phyloP scores from a whole-genome alignment of 2,888 invertebrate genomes.

The Zootermopsis nevadensis region DNA sequence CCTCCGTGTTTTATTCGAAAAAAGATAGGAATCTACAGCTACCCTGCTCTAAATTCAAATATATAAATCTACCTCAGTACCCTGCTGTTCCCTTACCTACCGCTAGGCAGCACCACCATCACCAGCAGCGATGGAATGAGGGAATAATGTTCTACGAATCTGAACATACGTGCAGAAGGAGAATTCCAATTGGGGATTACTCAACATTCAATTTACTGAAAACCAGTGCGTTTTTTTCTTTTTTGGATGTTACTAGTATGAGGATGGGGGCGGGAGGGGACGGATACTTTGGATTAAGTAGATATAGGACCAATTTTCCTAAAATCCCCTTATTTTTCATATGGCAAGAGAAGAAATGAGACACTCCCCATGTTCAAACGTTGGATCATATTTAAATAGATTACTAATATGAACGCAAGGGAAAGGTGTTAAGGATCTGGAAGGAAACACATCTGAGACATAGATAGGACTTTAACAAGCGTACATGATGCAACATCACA shows the following conservation, averaged over 20 bases:
- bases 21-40: slow-evolving; percentile 14
- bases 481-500: no score
- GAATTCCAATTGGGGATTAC: slow-evolving; percentile 37
- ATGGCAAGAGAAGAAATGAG: neutral
- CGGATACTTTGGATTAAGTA: slow-evolving; percentile 15
- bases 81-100: neutral
- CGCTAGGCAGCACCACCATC: neutral
- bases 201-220: slow-evolving; percentile 29
- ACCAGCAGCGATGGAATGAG: neutral
- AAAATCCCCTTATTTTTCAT: neutral
- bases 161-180: neutral
- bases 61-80: slow-evolving; percentile 16
- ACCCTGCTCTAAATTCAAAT: slow-evolving; percentile 18
- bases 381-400: slow-evolving; percentile 3
- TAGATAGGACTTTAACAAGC: no score
- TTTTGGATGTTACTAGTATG: neutral
- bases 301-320: slow-evolving; percentile 5
- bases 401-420: no score
- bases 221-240: slow-evolving; percentile 26
- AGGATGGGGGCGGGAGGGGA: neutral
- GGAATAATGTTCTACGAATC: neutral
- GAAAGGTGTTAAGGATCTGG: no score
- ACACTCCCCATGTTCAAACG: neutral
- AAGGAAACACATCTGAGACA: no score
- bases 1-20: slow-evolving; percentile 21